Percentiles rank a stretch among this genome's conserved stretches.
These are phyloP conservation scores for Acridotheres tristis DNA, from an alignment of 2,797 vertebrate genomes.

Conservation along the genomic window DNA sequence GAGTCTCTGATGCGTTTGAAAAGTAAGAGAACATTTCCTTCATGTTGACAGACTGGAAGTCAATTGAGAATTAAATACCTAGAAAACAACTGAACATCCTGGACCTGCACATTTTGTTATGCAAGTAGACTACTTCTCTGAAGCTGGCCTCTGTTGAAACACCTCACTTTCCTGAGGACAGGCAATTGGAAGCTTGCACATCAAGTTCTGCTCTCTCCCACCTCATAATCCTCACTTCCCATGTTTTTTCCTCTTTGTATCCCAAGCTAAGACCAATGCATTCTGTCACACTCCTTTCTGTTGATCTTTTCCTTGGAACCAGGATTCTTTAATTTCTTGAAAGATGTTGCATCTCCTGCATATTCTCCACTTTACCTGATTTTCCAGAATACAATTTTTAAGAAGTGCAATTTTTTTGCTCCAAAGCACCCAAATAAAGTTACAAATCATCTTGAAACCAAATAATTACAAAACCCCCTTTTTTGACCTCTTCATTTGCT, in stretches of 20 bases:
- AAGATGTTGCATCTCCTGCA: not conserved
- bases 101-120: not conserved
- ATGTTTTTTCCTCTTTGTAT: not conserved
- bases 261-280: not conserved
- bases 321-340: not conserved
- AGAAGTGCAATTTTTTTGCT: not conserved
- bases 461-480: rapidly evolving
- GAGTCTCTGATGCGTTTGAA: not conserved
- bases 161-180: not conserved
- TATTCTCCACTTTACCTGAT: not conserved
- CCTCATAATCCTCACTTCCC: not conserved
- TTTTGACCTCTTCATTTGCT: not conserved
- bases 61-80: not conserved
- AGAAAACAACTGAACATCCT: not conserved
- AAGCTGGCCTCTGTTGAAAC: not conserved
- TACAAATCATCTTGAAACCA: not conserved
- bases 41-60: not conserved
- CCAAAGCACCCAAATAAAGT: not conserved
- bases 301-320: not conserved
- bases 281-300: not conserved
- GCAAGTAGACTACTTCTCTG: not conserved
- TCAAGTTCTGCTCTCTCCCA: not conserved
- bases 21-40: constrained; percentile 12
- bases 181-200: not conserved
- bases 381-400: not conserved